phyloP scores from a whole-genome alignment of 2,888 invertebrate species.

The Heliothis peltigera region DNA sequence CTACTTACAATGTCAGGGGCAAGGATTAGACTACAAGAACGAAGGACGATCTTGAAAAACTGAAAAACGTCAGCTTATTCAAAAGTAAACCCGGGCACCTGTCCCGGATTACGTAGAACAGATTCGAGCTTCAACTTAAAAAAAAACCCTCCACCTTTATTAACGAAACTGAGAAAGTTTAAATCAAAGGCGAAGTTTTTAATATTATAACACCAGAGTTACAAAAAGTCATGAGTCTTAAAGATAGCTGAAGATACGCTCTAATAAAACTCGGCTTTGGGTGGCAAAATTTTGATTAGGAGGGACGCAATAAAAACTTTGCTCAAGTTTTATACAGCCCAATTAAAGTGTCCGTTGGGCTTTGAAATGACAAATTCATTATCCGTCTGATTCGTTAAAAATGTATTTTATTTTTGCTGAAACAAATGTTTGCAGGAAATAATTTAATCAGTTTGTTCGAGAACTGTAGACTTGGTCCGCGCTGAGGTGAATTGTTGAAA shows the following conservation, averaged over 20 bases:
- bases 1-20: no score
- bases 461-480: constrained; percentile 23
- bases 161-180: constrained; percentile 66
- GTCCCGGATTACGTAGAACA: constrained; percentile 23
- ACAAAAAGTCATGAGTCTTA: constrained; percentile 71
- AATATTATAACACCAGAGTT: constrained; percentile 66
- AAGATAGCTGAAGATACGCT: constrained; percentile 65
- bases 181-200: constrained; percentile 72
- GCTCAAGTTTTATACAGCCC: constrained; percentile 67
- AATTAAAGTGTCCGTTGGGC: constrained; percentile 73
- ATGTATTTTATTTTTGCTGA: constrained; percentile 57
- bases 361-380: constrained; percentile 73
- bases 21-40: background rate
- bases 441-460: constrained; percentile 45
- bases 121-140: constrained; percentile 14
- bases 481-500: constrained; percentile 50
- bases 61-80: constrained; percentile 4
- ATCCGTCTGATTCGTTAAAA: constrained; percentile 68
- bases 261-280: constrained; percentile 71
- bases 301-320: constrained; percentile 77
- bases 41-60: background rate
- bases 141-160: constrained; percentile 55
- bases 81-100: constrained; percentile 31
- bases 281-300: constrained; percentile 77
- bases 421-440: constrained; percentile 47